Percentiles rank a stretch among this genome's conserved stretches.
phyloP scores from a whole-genome alignment of 2,797 vertebrate species.

The Acanthopagrus latus region DNA sequence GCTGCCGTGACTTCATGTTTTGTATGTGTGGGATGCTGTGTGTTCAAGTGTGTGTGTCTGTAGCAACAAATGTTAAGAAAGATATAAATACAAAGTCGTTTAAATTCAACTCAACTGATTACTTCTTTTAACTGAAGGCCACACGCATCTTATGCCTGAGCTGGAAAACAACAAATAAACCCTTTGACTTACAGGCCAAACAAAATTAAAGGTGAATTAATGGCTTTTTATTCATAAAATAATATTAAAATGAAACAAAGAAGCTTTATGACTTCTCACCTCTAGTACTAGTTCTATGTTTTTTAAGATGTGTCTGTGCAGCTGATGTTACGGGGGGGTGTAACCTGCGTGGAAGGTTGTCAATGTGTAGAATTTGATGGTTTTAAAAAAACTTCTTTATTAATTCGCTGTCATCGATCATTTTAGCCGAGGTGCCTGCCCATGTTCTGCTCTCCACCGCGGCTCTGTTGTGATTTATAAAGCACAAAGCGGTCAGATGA shows the following conservation, averaged over 20 bases:
- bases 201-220: not conserved
- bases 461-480: conserved; percentile 21
- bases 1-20: conserved; percentile 69
- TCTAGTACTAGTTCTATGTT: not conserved
- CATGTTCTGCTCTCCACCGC: not conserved
- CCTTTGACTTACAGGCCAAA: not conserved
- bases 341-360: not conserved
- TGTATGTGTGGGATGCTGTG: conserved; percentile 6
- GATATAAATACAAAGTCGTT: not conserved
- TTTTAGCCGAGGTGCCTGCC: not conserved
- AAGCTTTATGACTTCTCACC: not conserved
- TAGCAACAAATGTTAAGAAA: not conserved
- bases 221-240: not conserved
- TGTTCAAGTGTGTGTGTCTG: not conserved
- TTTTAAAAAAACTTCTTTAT: not conserved
- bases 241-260: too few species aligned
- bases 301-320: not conserved
- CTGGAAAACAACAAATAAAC: not conserved
- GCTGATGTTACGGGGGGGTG: not conserved
- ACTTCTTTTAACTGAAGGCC: not conserved
- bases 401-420: not conserved
- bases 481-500: conserved; percentile 2
- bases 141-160: not conserved
- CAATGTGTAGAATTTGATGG: not conserved
- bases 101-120: not conserved